Percentiles rank a stretch among this genome's conserved stretches.
phyloP scores from a whole-genome alignment of 2,888 invertebrate genomes.

The Cheilosia pagana region DNA sequence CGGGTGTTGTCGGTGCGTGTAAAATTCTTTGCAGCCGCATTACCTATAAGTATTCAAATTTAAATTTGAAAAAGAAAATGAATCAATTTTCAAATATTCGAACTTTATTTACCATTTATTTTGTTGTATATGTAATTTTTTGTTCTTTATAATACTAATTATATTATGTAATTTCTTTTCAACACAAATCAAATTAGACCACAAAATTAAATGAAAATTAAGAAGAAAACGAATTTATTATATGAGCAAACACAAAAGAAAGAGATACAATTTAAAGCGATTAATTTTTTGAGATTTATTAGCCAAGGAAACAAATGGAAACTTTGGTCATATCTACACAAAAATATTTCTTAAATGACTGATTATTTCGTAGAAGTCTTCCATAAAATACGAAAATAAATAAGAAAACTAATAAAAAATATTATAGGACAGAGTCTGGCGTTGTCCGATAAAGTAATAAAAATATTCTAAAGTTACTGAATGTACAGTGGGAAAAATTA shows the following conservation, averaged over 20 bases:
- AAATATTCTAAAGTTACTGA: too few species aligned
- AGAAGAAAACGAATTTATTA: constrained; percentile 32
- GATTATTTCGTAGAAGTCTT: too few species aligned
- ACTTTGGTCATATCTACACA: not conserved
- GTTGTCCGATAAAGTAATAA: too few species aligned
- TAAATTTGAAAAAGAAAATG: constrained; percentile 75
- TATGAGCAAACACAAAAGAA: constrained; percentile 38
- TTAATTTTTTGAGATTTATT: constrained; percentile 42
- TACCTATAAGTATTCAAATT: constrained; percentile 85
- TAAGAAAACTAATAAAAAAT: too few species aligned
- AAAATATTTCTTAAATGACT: too few species aligned
- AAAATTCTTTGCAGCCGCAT: constrained; percentile 92
- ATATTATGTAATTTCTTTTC: constrained; percentile 15
- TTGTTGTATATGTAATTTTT: constrained; percentile 26
- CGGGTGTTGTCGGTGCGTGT: constrained; percentile 86
- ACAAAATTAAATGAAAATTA: constrained; percentile 3
- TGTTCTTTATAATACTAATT: constrained; percentile 26
- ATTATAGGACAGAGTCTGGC: too few species aligned
- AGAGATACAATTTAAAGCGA: constrained; percentile 53
- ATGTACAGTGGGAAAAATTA: too few species aligned
- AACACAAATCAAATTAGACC: not conserved
- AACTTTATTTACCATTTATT: constrained; percentile 54
- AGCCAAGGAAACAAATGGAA: constrained; percentile 33
- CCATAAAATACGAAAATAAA: too few species aligned
- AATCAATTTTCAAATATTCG: constrained; percentile 60